Percentiles rank a stretch among this genome's conserved stretches.
Conservation (phyloP, 2,888 invertebrate species). For the Nemapogon koenigi region DNA sequence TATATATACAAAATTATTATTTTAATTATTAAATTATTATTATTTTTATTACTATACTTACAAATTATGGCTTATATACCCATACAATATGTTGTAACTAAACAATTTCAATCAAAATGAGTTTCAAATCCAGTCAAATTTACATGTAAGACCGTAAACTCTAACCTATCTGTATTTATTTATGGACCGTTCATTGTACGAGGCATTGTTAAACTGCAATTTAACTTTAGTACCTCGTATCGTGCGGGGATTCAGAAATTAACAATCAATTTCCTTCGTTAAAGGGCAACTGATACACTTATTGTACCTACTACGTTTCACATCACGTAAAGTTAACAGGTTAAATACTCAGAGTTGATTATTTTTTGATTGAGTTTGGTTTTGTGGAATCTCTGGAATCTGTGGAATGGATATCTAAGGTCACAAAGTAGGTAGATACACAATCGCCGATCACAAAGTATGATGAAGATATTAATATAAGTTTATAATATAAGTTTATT, state of each 20-base stretch:
- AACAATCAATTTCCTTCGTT: slow-evolving; percentile 9
- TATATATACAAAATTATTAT: not conserved
- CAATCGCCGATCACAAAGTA: no score
- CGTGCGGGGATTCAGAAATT: slow-evolving; percentile 7
- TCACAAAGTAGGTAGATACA: no score
- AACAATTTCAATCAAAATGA: not conserved
- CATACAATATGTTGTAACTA: no score
- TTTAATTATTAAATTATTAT: not conserved
- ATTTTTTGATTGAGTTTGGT: no score
- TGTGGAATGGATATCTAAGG: no score
- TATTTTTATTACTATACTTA: not conserved
- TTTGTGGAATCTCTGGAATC: no score
- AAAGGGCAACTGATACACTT: slow-evolving; percentile 8
- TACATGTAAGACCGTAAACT: not conserved
- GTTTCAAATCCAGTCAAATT: not conserved
- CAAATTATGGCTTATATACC: no score
- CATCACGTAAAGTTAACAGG: slow-evolving; percentile 1
- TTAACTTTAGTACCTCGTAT: slow-evolving; percentile 6
- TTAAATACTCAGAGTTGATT: no score
- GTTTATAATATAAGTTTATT: no score
- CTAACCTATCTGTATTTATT: slow-evolving; percentile 19
- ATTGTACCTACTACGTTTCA: slow-evolving; percentile 8
- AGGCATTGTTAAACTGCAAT: slow-evolving; percentile 7
- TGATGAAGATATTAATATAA: no score
- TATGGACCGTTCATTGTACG: slow-evolving; percentile 20